phyloP scores from a whole-genome alignment of 1,140 invertebrate species.

The Apis mellifera region Amel_HAv3.1 CM009939.2:1967001-1967500 shows the following conservation, averaged over 20 bases:
- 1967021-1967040: too few species aligned
- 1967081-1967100: too few species aligned
- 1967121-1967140: conserved; percentile 16
- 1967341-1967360: conserved; percentile 41
- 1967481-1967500: conserved; percentile 77
- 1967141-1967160: conserved; percentile 39
- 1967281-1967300: conserved; percentile 53
- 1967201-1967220: conserved; percentile 31
- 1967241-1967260: conserved; percentile 65
- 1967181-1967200: conserved; percentile 24
- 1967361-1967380: conserved; percentile 54
- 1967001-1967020: too few species aligned
- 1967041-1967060: too few species aligned
- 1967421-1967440: conserved; percentile 61
- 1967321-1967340: conserved; percentile 36
- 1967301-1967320: conserved; percentile 35
- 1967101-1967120: neutral
- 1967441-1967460: conserved; percentile 57
- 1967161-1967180: conserved; percentile 1
- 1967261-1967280: conserved; percentile 52
- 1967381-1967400: conserved; percentile 51
- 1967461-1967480: conserved; percentile 67
- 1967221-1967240: conserved; percentile 53
- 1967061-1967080: too few species aligned
- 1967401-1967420: conserved; percentile 64